These are phyloP conservation scores for Ophioninae sp. DNA, from an alignment of 2,888 invertebrate genomes.

Conservation along the genomic window DNA sequence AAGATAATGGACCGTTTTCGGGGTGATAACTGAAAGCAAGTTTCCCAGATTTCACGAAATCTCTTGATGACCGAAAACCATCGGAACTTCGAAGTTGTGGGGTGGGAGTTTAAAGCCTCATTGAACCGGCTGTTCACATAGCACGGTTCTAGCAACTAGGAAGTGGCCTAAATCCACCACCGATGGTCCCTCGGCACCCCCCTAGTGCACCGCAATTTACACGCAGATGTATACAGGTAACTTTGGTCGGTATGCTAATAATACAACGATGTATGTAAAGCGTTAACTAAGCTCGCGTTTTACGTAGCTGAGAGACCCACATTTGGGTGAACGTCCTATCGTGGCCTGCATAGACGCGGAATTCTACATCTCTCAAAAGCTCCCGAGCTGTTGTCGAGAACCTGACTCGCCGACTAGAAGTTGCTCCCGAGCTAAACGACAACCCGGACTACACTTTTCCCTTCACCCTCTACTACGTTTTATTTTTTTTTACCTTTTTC, in stretches of 20 bases:
- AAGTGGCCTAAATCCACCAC: not conserved
- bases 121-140: not conserved
- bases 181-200: not conserved
- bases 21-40: not conserved
- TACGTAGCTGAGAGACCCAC: slow-evolving; percentile 12
- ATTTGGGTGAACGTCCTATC: slow-evolving; percentile 22
- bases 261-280: slow-evolving; percentile 36
- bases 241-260: not conserved
- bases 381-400: slow-evolving; percentile 30
- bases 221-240: not conserved
- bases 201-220: not conserved
- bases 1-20: not conserved
- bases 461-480: not conserved
- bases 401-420: slow-evolving; percentile 28
- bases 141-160: not conserved
- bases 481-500: not conserved
- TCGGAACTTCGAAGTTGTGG: not conserved
- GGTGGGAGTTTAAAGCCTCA: not conserved
- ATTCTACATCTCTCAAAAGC: slow-evolving; percentile 48
- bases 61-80: not conserved
- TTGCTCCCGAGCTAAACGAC: slow-evolving; percentile 30
- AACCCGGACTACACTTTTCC: not conserved
- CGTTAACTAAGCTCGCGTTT: slow-evolving; percentile 26
- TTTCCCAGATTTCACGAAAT: not conserved
- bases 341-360: slow-evolving; percentile 1